Conservation (phyloP, 2,888 invertebrate species). For the Rotaria socialis region DNA sequence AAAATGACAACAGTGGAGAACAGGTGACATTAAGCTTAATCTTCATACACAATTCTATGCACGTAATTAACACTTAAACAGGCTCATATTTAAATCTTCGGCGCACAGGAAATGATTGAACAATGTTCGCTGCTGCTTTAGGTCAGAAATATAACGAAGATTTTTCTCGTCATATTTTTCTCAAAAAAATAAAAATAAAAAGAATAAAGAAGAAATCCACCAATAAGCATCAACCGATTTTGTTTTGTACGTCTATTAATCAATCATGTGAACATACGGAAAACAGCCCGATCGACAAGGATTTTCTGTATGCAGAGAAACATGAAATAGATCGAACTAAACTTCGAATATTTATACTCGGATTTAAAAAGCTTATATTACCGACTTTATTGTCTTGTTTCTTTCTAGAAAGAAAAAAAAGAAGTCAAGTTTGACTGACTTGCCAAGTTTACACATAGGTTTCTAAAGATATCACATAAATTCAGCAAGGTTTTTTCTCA, state of each 20-base stretch:
- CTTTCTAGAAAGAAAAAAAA: too few species aligned
- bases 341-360: neutral
- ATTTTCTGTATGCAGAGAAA: neutral
- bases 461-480: too few species aligned
- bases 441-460: too few species aligned
- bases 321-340: neutral
- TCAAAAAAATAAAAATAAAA: neutral
- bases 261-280: slow-evolving; percentile 7
- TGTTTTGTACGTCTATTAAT: neutral
- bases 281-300: neutral
- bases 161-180: neutral
- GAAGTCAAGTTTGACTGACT: too few species aligned
- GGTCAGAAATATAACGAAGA: neutral
- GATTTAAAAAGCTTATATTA: too few species aligned
- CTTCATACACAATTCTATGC: neutral
- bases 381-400: too few species aligned
- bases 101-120: neutral
- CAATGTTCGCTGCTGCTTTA: neutral
- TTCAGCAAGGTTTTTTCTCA: too few species aligned
- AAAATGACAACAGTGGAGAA: neutral
- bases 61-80: slow-evolving; percentile 18
- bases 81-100: neutral
- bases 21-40: slow-evolving; percentile 29
- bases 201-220: neutral
- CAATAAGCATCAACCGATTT: neutral